Conservation (phyloP, 2,888 invertebrate genomes). For the Epistrophe eligans region DNA sequence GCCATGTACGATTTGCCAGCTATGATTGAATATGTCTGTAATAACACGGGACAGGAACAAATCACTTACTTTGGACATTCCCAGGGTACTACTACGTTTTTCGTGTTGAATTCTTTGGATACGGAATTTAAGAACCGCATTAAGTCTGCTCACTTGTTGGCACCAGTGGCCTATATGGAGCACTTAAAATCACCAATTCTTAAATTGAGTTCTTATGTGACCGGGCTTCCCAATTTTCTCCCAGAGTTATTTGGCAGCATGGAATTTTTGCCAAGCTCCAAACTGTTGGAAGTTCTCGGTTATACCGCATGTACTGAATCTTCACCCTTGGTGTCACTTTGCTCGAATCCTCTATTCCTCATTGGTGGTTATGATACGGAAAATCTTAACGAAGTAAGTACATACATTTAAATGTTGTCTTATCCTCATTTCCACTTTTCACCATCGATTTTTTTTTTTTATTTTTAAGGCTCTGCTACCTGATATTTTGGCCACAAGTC, state of each 20-base stretch:
- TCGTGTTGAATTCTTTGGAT: constrained; percentile 82
- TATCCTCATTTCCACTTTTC: neutral
- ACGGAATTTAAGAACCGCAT: constrained; percentile 21
- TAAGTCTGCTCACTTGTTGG: constrained; percentile 83
- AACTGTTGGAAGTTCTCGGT: constrained; percentile 80
- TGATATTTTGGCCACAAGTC: constrained; percentile 81
- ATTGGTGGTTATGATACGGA: constrained; percentile 84
- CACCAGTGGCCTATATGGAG: constrained; percentile 85
- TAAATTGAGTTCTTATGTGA: constrained; percentile 78
- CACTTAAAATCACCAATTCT: constrained; percentile 83
- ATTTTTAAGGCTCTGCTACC: constrained; percentile 60
- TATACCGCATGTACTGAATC: constrained; percentile 83
- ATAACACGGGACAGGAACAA: constrained; percentile 77
- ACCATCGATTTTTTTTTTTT: neutral
- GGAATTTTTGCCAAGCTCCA: constrained; percentile 80
- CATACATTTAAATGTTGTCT: neutral
- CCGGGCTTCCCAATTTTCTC: constrained; percentile 80
- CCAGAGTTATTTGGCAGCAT: constrained; percentile 79
- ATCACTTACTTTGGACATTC: constrained; percentile 81
- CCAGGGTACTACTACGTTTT: constrained; percentile 82
- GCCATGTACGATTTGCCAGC: constrained; percentile 86
- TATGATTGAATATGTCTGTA: constrained; percentile 80
- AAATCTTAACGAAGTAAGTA: constrained; percentile 83
- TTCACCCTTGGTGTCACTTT: constrained; percentile 83
- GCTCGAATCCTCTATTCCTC: constrained; percentile 88